Evolutionary conservation across 2,888 invertebrate genomes (phyloP), one percentile per base, ranked within the genome.

Genomic region (Volucella inanis): DNA sequence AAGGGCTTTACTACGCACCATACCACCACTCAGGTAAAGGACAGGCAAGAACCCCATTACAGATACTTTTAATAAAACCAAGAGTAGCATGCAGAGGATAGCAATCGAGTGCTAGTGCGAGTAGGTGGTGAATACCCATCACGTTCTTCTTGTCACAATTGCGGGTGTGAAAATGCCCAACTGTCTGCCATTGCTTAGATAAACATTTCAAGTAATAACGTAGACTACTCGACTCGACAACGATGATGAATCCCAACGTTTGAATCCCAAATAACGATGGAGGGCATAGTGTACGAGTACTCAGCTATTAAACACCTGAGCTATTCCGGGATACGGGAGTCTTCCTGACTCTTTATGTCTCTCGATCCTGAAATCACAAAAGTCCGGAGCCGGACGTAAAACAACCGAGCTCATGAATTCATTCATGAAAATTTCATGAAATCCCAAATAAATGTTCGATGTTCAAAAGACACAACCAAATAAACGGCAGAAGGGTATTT

Each of bases 131-230:
- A 10, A 49, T 10, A 54, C 43, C 52, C 39, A 61, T 47, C 18
- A 15, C 41, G 8, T 41, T 12, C 43, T 52, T 39, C 3, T 22
- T 41, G 15, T 75, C 54, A 45, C 70, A 71, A 80, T 55, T 50
- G 64, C 54, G 80, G 61, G 71, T 81, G 81, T 81, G 81, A 81
- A 81, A 77, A 81, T 81, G 85, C 81, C 85, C 81, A 81, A 81
- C 81, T 85, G 85, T 85, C 85, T 85, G 62, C 72, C 85, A 64
- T 49, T 47, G 62, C 81, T 72, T 72, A 72, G 55, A 59, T 77
- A 85, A 85, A 85, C 81, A 85, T 68, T 80, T 76, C 80, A 70
- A 72, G n/a, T 77, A 62, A 78, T 52, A 55, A 55, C 57, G 31
- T 31, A 31, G 31, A 31, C 31, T 31, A 31, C 31, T 31, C 31